Percentiles rank a stretch among this genome's conserved stretches.
Conservation (phyloP, 1,140 invertebrate genomes). For the Drosophila bipectinata region DNA sequence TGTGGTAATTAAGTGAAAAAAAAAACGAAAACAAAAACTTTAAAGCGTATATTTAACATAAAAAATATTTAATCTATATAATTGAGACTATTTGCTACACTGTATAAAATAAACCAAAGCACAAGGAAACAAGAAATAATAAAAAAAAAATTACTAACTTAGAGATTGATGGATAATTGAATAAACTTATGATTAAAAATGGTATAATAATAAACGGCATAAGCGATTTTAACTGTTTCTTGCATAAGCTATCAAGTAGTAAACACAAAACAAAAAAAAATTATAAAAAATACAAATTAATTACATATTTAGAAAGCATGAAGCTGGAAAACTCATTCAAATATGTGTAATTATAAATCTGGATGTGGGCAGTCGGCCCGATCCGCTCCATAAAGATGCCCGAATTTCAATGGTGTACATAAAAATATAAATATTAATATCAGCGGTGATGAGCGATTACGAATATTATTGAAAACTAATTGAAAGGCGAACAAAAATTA, state of each 20-base stretch:
- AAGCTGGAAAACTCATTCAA: conserved; percentile 42
- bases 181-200: conserved; percentile 73
- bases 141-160: conserved; percentile 29
- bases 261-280: conserved; percentile 16
- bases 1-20: conserved; percentile 72
- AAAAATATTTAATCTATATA: conserved; percentile 67
- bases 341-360: conserved; percentile 48
- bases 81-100: conserved; percentile 68
- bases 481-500: conserved; percentile 49
- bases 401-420: conserved; percentile 47
- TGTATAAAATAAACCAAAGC: conserved; percentile 60
- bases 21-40: conserved; percentile 36
- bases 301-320: conserved; percentile 41
- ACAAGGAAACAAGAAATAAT: conserved; percentile 31
- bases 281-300: conserved; percentile 25
- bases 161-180: conserved; percentile 63
- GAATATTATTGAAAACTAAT: conserved; percentile 38
- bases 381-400: conserved; percentile 18
- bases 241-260: conserved; percentile 58
- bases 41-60: conserved; percentile 31
- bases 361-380: conserved; percentile 19
- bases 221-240: conserved; percentile 76
- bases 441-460: conserved; percentile 33
- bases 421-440: conserved; percentile 39
- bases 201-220: conserved; percentile 56